These are phyloP conservation scores for Aradophagus sp. DNA, from an alignment of 1,140 invertebrate species.

Conservation along the genomic window DNA sequence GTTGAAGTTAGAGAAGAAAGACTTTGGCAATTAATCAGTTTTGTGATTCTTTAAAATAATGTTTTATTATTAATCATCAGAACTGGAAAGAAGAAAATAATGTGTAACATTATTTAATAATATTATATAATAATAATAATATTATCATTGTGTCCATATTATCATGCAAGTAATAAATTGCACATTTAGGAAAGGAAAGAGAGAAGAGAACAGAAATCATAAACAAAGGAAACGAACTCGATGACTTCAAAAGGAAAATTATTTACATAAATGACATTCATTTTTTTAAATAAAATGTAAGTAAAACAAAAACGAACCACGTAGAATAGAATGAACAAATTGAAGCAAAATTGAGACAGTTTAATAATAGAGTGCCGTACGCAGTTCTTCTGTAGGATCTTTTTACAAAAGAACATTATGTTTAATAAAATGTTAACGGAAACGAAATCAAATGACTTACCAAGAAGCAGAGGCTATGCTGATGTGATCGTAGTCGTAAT, in stretches of 20 bases:
- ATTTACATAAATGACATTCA: slow-evolving; percentile 4
- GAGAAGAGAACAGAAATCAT: too few relatives aligned
- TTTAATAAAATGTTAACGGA: too few relatives aligned
- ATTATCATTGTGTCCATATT: too few relatives aligned
- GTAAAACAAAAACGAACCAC: slow-evolving; percentile 1
- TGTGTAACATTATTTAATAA: slow-evolving; percentile 6
- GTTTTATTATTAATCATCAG: slow-evolving; percentile 28
- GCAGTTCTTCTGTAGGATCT: too few relatives aligned
- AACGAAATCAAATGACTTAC: slow-evolving; percentile 61
- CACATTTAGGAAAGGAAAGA: too few relatives aligned
- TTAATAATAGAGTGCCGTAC: slow-evolving; percentile 10
- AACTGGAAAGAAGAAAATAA: slow-evolving; percentile 8
- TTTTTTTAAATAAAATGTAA: slow-evolving; percentile 11
- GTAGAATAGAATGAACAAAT: too few relatives aligned
- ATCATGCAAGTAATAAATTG: too few relatives aligned
- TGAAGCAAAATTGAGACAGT: neutral
- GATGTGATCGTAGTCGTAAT: slow-evolving; percentile 68
- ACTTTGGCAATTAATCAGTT: slow-evolving; percentile 22
- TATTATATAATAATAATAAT: too few relatives aligned
- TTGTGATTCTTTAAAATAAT: slow-evolving; percentile 33
- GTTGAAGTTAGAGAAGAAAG: slow-evolving; percentile 30
- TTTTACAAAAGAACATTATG: too few relatives aligned
- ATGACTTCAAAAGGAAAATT: too few relatives aligned
- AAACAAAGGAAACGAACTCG: too few relatives aligned
- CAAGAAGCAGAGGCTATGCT: slow-evolving; percentile 69